Percentiles rank a stretch among this genome's conserved stretches.
These are phyloP conservation scores for Mionectes macconnelli DNA, from an alignment of 2,113 vertebrate genomes.

Conservation along the genomic window DNA sequence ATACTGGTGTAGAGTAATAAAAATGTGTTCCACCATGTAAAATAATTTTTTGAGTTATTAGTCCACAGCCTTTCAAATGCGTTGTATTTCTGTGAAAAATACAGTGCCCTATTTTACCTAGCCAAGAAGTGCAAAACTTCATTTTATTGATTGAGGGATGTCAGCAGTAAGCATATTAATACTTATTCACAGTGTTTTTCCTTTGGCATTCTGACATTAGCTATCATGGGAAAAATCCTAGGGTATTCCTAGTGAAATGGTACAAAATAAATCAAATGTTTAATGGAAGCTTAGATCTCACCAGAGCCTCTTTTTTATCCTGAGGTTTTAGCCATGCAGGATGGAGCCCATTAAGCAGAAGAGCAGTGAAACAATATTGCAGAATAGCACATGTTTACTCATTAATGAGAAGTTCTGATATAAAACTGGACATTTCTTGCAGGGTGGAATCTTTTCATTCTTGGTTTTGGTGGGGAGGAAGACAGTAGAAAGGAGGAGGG, in stretches of 20 bases:
- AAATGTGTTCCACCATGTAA: neutral
- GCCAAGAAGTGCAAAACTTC: neutral
- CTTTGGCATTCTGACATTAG: constrained; percentile 6
- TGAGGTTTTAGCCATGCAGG: neutral
- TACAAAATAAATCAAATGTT: constrained; percentile 16
- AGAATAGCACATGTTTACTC: neutral
- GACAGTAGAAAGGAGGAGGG: constrained; percentile 20
- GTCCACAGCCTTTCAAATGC: neutral
- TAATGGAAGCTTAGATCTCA: constrained; percentile 27
- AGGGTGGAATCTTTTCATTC: constrained; percentile 47
- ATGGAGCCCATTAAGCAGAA: neutral
- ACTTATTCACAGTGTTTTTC: neutral
- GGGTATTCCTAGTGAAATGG: constrained; percentile 9
- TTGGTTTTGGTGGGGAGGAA: neutral
- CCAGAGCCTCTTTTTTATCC: neutral
- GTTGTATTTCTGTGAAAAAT: neutral
- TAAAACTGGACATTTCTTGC: constrained; percentile 29
- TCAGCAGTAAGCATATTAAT: neutral
- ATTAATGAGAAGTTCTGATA: constrained; percentile 8
- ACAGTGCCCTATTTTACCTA: neutral
- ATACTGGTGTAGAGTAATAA: neutral
- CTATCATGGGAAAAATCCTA: constrained; percentile 21
- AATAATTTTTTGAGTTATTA: neutral
- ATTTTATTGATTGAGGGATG: neutral
- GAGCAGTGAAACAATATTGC: constrained; percentile 17